phyloP scores from a whole-genome alignment of 2,888 invertebrate species.

The Dryococelus australis region DNA sequence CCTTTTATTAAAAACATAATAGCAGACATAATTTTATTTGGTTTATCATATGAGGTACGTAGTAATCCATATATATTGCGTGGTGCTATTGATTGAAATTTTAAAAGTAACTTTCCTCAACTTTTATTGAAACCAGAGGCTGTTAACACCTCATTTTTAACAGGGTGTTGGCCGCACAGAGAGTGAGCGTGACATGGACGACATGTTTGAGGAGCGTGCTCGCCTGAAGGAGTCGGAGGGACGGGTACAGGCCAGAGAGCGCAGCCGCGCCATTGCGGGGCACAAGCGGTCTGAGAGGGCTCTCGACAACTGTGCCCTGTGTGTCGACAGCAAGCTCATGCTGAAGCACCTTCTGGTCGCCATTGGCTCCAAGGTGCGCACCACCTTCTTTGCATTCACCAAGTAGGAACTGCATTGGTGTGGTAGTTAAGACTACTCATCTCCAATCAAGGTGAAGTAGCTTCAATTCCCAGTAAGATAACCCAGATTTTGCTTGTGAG shows the following conservation, averaged over 20 bases:
- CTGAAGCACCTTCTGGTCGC: constrained; percentile 86
- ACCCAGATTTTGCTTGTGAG: too few species aligned
- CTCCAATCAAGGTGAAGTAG: too few species aligned
- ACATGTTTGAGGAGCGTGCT: constrained; percentile 83
- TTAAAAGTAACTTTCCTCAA: too few species aligned
- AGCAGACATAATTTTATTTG: too few species aligned
- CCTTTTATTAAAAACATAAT: too few species aligned
- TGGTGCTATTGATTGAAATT: too few species aligned
- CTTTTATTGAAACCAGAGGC: too few species aligned
- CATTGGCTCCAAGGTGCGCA: constrained; percentile 73
- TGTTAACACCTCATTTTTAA: too few species aligned
- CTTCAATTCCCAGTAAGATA: too few species aligned
- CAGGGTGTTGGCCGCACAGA: constrained; percentile 39
- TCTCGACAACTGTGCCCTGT: constrained; percentile 82
- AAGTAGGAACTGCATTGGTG: not conserved
- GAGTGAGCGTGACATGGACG: constrained; percentile 74
- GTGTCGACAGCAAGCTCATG: constrained; percentile 81
- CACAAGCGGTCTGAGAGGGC: constrained; percentile 73
- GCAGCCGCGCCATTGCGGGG: constrained; percentile 73
- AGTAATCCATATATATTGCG: too few species aligned
- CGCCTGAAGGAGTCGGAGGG: constrained; percentile 69
- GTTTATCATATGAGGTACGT: too few species aligned
- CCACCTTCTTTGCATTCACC: constrained; percentile 22
- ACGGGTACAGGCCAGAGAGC: constrained; percentile 69
- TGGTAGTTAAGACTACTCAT: too few species aligned